Evolutionary conservation across 2,113 vertebrate genomes (phyloP).

Genomic region (Rafetus swinhoei): DNA sequence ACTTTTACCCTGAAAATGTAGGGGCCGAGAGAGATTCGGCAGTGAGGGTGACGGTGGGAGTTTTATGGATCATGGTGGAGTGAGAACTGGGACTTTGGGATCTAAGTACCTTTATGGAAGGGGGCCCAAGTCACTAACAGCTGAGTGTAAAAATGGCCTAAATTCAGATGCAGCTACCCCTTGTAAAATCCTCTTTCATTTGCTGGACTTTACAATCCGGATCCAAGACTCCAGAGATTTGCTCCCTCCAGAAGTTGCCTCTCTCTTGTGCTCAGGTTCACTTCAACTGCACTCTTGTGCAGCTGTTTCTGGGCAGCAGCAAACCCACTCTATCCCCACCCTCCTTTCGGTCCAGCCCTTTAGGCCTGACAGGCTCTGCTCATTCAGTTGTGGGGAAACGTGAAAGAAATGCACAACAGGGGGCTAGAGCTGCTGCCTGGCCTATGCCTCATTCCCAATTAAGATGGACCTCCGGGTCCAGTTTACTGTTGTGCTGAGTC

Average conservation of each 20-base stretch:
- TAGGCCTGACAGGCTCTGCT: background rate
- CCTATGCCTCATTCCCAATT: background rate
- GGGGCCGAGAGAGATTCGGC: background rate
- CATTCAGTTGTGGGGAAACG: background rate
- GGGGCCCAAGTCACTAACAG: background rate
- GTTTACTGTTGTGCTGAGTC: background rate
- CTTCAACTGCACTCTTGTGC: background rate
- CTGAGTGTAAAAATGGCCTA: background rate
- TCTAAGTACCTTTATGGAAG: background rate
- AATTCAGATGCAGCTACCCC: background rate
- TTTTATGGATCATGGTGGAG: background rate
- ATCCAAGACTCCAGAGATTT: background rate
- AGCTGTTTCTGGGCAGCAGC: background rate
- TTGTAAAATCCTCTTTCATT: background rate
- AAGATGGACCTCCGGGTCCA: background rate
- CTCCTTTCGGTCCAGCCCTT: background rate
- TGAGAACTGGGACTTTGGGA: background rate
- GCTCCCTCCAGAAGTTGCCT: background rate
- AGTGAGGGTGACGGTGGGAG: background rate
- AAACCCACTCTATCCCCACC: background rate
- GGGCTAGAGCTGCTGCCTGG: background rate
- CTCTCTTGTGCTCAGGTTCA: background rate
- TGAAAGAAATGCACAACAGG: background rate
- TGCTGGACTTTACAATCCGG: background rate
- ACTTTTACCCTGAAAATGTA: background rate